phyloP scores from a whole-genome alignment of 1,140 invertebrate species.

The Himalopsyche phryganea region DNA sequence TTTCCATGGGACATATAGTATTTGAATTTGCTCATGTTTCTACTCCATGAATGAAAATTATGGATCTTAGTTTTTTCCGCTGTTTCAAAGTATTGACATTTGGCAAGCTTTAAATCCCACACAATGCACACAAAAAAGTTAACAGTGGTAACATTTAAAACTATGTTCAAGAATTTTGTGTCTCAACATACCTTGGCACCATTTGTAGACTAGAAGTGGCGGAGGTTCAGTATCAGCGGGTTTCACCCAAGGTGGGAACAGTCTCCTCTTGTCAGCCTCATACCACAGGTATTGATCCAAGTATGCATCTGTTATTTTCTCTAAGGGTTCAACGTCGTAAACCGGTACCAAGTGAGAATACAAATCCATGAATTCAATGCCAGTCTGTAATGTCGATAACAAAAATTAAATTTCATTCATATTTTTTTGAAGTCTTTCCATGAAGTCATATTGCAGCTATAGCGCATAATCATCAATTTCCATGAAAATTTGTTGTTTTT shows the following conservation, averaged over 20 bases:
- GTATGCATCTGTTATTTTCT: constrained; percentile 99
- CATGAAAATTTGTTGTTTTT: too few species aligned
- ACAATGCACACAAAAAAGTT: too few species aligned
- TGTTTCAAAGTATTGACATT: too few species aligned
- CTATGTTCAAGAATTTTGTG: too few species aligned
- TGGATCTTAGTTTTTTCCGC: too few species aligned
- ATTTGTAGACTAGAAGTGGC: constrained; percentile 96
- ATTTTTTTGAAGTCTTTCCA: not conserved
- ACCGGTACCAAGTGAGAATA: constrained; percentile 99
- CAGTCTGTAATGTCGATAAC: constrained; percentile 59
- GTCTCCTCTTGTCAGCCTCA: constrained; percentile 94
- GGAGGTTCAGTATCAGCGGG: constrained; percentile 98
- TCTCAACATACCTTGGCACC: constrained; percentile 92
- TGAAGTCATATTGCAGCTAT: not conserved
- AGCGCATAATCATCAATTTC: not conserved
- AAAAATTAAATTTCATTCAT: not conserved
- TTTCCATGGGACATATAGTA: too few species aligned
- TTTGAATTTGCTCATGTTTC: too few species aligned
- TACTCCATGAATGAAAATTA: too few species aligned
- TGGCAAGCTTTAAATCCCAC: too few species aligned
- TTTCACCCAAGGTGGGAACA: constrained; percentile 99
- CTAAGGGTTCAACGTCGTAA: constrained; percentile 97
- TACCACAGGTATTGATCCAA: constrained; percentile 99
- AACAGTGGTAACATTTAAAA: too few species aligned
- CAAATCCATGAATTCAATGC: constrained; percentile 99